A percentile compares a stretch with the other conserved stretches of the same genome.
Evolutionary conservation across 2,888 invertebrate species (phyloP).

Genomic region (Ommatoiulus sabulosus): DNA sequence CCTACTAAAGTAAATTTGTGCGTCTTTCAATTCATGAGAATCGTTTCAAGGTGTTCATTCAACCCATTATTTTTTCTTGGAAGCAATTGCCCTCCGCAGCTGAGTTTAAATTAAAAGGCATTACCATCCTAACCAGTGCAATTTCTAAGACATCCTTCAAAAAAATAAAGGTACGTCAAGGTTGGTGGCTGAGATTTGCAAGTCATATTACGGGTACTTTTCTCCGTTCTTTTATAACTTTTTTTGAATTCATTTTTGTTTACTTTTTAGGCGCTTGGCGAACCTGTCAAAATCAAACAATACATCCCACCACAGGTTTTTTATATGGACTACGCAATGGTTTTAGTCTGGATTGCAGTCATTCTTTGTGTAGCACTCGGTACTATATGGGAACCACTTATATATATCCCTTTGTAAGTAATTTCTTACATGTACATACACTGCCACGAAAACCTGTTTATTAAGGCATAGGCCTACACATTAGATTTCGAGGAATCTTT

Average conservation of each 20-base stretch:
- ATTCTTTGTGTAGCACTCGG: not conserved
- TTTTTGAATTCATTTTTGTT: not conserved
- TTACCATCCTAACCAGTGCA: not conserved
- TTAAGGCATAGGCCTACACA: no score
- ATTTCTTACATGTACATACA: not conserved
- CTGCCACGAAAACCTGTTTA: not conserved
- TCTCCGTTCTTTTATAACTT: not conserved
- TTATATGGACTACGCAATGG: conserved; percentile 10
- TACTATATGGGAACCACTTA: not conserved
- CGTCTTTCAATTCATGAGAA: not conserved
- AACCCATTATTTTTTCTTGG: not conserved
- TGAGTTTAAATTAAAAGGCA: not conserved
- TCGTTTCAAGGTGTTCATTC: not conserved
- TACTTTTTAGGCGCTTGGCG: not conserved
- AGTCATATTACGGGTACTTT: not conserved
- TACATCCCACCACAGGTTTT: not conserved
- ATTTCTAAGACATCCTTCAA: not conserved
- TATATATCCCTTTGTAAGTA: not conserved
- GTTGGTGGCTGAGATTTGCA: not conserved
- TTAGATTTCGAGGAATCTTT: no score
- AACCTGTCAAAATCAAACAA: not conserved
- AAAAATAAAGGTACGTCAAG: not conserved
- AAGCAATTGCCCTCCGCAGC: not conserved
- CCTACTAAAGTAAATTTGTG: not conserved
- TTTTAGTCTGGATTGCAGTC: not conserved